These are phyloP conservation scores for Lagodon rhomboides DNA, from an alignment of 2,797 vertebrate genomes.

Conservation along the genomic window DNA sequence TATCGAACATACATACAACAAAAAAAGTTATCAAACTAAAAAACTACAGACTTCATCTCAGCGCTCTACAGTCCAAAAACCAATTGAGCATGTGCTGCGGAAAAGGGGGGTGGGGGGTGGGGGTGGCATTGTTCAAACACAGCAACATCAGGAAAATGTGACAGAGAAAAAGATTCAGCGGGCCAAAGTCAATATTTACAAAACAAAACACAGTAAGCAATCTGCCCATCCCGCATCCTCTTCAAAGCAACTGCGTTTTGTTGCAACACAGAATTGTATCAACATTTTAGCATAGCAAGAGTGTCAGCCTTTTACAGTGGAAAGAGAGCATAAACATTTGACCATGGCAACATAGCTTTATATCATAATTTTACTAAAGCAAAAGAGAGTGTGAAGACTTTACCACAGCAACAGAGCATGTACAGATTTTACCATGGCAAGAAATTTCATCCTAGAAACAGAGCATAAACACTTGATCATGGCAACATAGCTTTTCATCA, in stretches of 20 bases:
- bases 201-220: constrained; percentile 59
- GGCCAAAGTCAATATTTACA: constrained; percentile 57
- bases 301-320: constrained; percentile 54
- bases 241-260: constrained; percentile 60
- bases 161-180: constrained; percentile 49
- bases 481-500: constrained; percentile 48
- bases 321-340: constrained; percentile 62
- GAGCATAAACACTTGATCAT: constrained; percentile 47
- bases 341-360: constrained; percentile 66
- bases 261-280: constrained; percentile 26
- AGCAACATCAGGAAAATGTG: constrained; percentile 62
- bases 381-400: constrained; percentile 59
- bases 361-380: constrained; percentile 59
- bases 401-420: constrained; percentile 48
- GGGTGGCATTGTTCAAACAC: constrained; percentile 57
- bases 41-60: constrained; percentile 70
- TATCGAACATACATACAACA: constrained; percentile 68
- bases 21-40: constrained; percentile 70
- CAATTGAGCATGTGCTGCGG: constrained; percentile 56
- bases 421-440: constrained; percentile 34
- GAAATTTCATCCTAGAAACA: constrained; percentile 48
- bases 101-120: neutral
- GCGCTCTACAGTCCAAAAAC: constrained; percentile 57
- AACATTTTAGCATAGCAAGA: constrained; percentile 45
- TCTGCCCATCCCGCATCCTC: constrained; percentile 54